Base-by-base conservation (phyloP, 2,113 vertebrate species). In the Oryzias curvinotus region DNA sequence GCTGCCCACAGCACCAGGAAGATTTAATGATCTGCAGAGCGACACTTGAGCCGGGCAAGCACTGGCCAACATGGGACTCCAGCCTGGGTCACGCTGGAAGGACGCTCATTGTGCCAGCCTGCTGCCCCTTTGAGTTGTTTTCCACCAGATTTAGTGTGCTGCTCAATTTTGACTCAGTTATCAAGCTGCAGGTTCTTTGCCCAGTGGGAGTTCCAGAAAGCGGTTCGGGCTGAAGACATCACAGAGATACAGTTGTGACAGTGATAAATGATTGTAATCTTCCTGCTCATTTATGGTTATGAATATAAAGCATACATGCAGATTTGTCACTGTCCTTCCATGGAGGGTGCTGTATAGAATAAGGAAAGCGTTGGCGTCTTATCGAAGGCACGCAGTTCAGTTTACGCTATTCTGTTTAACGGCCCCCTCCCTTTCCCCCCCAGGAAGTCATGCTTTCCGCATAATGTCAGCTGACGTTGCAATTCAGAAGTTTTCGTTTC, bases 401-500 rank as follows among this genome's bases (percentile, higher is more conserved):
- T 36, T 36, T 36, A 13, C 8, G 36, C 36, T 13, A 13, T 13
- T 36, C 36, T 16, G 14, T 19, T 43, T 25, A 6, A 52, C 42
- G 56, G 47, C n/a, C 6, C 18, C 4, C 53, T 65, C 8, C 72
- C 55, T 71, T 36, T 36, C 3, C 2, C 8, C 7, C 10, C 17
- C 45, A 89, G 89, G 77, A 48, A 49, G 36, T 59, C 72, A 87
- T 87, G 87, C 55, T 54, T 58, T 50, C 67, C 66, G 80, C 68
- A 77, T 84, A 65, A 90, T 88, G 90, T 87, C 80, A 13, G 81
- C 88, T 14, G 65, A 80, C 69, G 82, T 89, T 26, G 84, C 73
- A 15, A 72, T 80, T 18, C 78, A 89, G 73, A 92, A 87, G 79
- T 87, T 90, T 63, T 85, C 85, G 67, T 83, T 89, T 77, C 88